Evolutionary conservation across 2,113 vertebrate genomes (phyloP).

Genomic region (Brachirus orientalis): DNA sequence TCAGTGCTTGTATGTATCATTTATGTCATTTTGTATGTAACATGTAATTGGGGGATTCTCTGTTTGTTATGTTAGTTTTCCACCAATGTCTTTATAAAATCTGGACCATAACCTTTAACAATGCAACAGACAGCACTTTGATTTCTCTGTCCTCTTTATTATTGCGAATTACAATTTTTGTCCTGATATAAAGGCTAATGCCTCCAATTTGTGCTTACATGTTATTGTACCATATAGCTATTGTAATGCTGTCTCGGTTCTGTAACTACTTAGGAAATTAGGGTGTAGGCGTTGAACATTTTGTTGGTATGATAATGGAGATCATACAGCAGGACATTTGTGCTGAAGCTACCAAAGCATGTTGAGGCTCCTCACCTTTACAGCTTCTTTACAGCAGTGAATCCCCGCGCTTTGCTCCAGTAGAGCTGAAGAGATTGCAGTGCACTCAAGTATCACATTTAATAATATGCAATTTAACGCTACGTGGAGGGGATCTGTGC

Average conservation of each 20-base stretch:
- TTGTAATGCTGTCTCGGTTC: slow-evolving; percentile 18
- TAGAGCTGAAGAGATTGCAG: slow-evolving; percentile 17
- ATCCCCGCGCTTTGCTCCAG: slow-evolving; percentile 10
- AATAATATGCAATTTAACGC: slow-evolving; percentile 60
- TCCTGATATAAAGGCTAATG: slow-evolving; percentile 6
- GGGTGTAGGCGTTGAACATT: slow-evolving; percentile 10
- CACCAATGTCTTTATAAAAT: too few species aligned
- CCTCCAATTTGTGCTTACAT: not conserved
- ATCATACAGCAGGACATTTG: slow-evolving; percentile 10
- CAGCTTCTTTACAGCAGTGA: not conserved
- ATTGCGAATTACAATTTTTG: not conserved
- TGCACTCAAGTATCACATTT: slow-evolving; percentile 49
- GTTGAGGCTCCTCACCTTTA: not conserved
- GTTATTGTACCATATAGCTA: slow-evolving; percentile 27
- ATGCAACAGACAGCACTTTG: too few species aligned
- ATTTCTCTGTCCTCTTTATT: not conserved
- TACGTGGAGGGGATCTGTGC: slow-evolving; percentile 42
- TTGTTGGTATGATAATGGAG: slow-evolving; percentile 27
- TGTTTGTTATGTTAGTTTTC: too few species aligned
- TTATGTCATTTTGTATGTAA: too few species aligned
- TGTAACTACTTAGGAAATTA: slow-evolving; percentile 34
- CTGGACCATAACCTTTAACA: too few species aligned
- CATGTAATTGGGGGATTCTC: too few species aligned
- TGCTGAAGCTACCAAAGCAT: slow-evolving; percentile 7
- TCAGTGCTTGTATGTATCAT: too few species aligned